Base-by-base conservation (phyloP, 2,113 vertebrate genomes). In the Plecotus auritus region DNA sequence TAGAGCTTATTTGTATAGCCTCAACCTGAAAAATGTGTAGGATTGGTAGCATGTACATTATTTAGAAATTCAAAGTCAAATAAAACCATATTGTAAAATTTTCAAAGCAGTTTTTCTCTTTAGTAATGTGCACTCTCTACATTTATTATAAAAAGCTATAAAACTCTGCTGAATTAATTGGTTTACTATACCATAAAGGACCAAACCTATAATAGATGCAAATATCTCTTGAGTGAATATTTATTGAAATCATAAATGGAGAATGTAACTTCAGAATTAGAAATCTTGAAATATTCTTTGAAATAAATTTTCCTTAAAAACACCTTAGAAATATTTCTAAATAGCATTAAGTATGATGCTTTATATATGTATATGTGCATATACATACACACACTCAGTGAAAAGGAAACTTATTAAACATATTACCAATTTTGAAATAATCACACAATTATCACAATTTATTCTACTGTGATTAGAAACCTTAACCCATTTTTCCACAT, bases 1-100 rank as follows among this genome's bases (percentile, higher is more conserved):
- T 83, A 16, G 35, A 78, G 70, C 59, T 96, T 95, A 73, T 76
- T 95, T 95, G 45, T 87, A 74, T 42, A 73, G 23, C 12, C 45
- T 93, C 51, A 35, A 72, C 17, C 22, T 74, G 80, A 94, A 96
- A 96, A 72, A 90, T 42, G 2, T 56, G 20, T 90, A 56, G 51
- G 84, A 82, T 96, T 95, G 94, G 85, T 85, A 94, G 13, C 81
- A 35, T 67, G 92, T 82, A 90, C 2, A 42, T 92, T 69, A 93
- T 83, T 83, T 81, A 93, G 54, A 37, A 85, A 80, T 78, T 49
- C 37, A 92, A 94, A 82, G 35, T 87, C 74, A 95, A 97, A 92
- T 93, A 85, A 72, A 95, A 56, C 8, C 8, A 56, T 78, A 30
- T 28, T 94, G 23, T 85, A 35, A 67, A 69, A 88, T 42, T 28